A percentile compares a stretch with the other conserved stretches of the same genome.
Conservation (phyloP, 2,797 vertebrate genomes). For the Chromobotia macracanthus region DNA sequence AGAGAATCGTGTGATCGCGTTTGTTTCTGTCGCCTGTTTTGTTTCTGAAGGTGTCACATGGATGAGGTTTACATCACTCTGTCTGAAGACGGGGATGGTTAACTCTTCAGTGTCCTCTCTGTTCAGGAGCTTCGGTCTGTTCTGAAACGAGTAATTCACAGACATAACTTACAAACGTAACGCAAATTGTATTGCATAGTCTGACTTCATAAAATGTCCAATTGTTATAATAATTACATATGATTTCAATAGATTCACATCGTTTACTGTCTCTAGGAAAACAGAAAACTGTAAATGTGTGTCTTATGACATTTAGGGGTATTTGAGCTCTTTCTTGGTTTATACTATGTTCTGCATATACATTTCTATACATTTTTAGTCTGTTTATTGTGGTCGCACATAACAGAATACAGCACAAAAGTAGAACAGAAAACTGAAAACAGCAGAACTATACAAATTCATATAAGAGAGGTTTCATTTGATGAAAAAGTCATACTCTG, state of each 20-base stretch:
- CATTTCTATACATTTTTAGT: not conserved
- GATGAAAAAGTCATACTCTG: too few relatives aligned
- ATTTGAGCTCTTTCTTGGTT: not conserved
- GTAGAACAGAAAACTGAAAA: not conserved
- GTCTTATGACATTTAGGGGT: not conserved
- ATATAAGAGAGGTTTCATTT: too few relatives aligned
- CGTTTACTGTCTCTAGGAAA: not conserved
- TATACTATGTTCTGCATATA: too few relatives aligned
- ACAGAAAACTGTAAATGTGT: not conserved
- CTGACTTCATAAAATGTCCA: not conserved
- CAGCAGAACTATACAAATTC: too few relatives aligned
- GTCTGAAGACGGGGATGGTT: slow-evolving; percentile 83
- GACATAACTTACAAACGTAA: not conserved
- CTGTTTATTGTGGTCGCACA: too few relatives aligned
- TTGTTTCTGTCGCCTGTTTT: slow-evolving; percentile 76
- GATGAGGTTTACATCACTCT: slow-evolving; percentile 92
- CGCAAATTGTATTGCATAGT: not conserved
- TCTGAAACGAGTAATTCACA: slow-evolving; percentile 34
- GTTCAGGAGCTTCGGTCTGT: slow-evolving; percentile 65
- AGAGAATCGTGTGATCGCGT: slow-evolving; percentile 54
- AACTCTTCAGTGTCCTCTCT: slow-evolving; percentile 75
- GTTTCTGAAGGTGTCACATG: slow-evolving; percentile 93
- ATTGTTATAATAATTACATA: not conserved
- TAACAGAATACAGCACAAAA: not conserved
- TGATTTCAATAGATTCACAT: not conserved